A percentile compares a stretch with the other conserved stretches of the same genome.
Conservation (phyloP, 1,140 invertebrate genomes). For the Drosophila pallidifrons region DNA sequence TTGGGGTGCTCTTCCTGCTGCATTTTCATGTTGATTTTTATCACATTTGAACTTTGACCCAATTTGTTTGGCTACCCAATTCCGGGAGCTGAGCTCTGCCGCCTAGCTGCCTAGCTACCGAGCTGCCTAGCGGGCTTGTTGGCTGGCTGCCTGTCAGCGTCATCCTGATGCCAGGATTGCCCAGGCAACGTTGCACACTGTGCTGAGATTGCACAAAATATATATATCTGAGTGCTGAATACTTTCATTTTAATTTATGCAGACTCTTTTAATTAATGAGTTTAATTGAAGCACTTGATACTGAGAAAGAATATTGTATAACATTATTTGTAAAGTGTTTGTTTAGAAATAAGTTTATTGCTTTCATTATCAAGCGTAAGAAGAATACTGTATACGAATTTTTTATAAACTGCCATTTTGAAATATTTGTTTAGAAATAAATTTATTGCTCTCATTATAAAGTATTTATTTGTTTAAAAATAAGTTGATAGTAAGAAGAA, state of each 20-base stretch:
- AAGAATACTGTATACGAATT: too few relatives aligned
- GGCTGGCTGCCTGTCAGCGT: conserved; percentile 44
- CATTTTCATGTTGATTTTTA: conserved; percentile 71
- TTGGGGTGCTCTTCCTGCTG: conserved; percentile 30
- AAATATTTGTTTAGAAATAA: too few relatives aligned
- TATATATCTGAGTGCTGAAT: background rate
- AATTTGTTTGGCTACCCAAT: conserved; percentile 66
- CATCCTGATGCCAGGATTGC: conserved; percentile 65
- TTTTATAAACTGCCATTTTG: too few relatives aligned
- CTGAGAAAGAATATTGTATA: too few relatives aligned
- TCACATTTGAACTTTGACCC: conserved; percentile 83
- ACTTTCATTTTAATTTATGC: background rate
- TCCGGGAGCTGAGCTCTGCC: conserved; percentile 28
- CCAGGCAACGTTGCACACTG: conserved; percentile 34
- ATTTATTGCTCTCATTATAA: too few relatives aligned
- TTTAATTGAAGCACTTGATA: background rate
- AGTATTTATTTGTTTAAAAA: too few relatives aligned
- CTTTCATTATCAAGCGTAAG: too few relatives aligned
- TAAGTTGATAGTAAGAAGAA: too few relatives aligned
- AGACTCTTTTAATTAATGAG: too few relatives aligned
- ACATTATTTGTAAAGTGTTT: too few relatives aligned
- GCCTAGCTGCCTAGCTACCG: background rate
- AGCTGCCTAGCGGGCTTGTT: conserved; percentile 15
- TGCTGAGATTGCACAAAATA: background rate
- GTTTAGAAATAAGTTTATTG: too few relatives aligned